Evolutionary conservation across 2,113 vertebrate species (phyloP).

Genomic region (Gnathonemus echidnorhynchus): DNA sequence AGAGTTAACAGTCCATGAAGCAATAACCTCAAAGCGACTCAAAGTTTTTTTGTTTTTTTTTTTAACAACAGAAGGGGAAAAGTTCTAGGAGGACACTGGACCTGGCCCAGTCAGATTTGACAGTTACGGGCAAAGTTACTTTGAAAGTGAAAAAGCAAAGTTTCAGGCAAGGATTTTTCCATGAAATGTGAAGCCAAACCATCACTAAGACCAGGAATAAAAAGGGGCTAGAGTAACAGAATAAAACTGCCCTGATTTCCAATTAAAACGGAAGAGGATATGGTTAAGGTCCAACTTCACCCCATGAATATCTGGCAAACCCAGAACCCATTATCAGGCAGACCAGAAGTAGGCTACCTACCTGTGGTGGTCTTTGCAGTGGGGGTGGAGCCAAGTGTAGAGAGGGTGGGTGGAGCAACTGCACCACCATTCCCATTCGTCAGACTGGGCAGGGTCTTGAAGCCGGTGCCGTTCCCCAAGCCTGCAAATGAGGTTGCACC

Average conservation of each 20-base stretch:
- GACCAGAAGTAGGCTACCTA: constrained; percentile 48
- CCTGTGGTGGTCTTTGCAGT: constrained; percentile 56
- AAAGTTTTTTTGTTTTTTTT: neutral
- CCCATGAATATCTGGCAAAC: neutral
- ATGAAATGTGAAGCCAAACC: neutral
- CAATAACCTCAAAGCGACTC: neutral
- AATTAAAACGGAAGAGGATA: neutral
- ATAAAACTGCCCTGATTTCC: neutral
- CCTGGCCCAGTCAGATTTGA: neutral
- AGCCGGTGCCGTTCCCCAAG: constrained; percentile 66
- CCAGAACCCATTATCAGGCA: neutral
- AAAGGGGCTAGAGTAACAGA: neutral
- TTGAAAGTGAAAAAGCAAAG: neutral
- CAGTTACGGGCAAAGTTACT: neutral
- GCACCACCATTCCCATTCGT: constrained; percentile 70
- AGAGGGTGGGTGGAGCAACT: constrained; percentile 44
- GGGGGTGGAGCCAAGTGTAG: constrained; percentile 39
- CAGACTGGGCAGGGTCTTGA: constrained; percentile 64
- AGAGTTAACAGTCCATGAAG: neutral
- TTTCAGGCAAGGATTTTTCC: neutral
- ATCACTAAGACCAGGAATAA: neutral
- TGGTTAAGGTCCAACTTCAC: neutral
- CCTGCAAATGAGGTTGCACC: constrained; percentile 48
- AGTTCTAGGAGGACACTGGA: neutral
- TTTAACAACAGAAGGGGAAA: neutral